phyloP scores from a whole-genome alignment of 2,797 vertebrate genomes.

The Danio albolineatus region DNA sequence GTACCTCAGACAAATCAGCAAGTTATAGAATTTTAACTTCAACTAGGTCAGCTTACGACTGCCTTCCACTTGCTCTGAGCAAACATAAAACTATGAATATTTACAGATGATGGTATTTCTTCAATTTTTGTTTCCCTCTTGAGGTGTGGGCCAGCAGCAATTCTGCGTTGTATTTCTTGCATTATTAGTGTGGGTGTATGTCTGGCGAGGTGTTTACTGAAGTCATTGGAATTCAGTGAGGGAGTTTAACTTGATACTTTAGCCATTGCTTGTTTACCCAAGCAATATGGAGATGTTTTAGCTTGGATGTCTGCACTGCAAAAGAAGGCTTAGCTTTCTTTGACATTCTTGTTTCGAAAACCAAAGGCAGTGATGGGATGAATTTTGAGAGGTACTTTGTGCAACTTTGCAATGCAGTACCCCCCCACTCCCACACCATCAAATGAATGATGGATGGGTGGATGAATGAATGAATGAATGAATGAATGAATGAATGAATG shows the following conservation, averaged over 20 bases:
- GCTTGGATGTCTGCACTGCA: not conserved
- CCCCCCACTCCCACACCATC: not conserved
- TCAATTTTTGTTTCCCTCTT: constrained; percentile 12
- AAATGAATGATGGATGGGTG: not conserved
- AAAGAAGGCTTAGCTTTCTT: not conserved
- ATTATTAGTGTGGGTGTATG: constrained; percentile 16
- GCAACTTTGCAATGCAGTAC: not conserved
- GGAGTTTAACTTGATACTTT: constrained; percentile 10
- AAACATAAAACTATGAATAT: constrained; percentile 45
- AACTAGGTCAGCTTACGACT: constrained; percentile 45
- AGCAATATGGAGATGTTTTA: not conserved
- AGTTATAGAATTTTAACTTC: constrained; percentile 44
- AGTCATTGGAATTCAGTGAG: constrained; percentile 12
- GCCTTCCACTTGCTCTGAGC: constrained; percentile 36
- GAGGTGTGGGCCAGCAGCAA: not conserved
- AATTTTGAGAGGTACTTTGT: not conserved
- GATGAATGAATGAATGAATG: too few species aligned
- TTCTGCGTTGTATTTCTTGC: constrained; percentile 14
- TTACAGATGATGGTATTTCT: constrained; percentile 46
- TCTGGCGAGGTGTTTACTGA: constrained; percentile 12
- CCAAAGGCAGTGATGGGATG: not conserved
- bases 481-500: too few species aligned
- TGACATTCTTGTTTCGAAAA: not conserved
- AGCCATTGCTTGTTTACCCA: not conserved
- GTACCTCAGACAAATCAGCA: constrained; percentile 43